Evolutionary conservation across 23 tunicate genomes (phyloP).

Genomic region (Halocynthia roretzi): DNA sequence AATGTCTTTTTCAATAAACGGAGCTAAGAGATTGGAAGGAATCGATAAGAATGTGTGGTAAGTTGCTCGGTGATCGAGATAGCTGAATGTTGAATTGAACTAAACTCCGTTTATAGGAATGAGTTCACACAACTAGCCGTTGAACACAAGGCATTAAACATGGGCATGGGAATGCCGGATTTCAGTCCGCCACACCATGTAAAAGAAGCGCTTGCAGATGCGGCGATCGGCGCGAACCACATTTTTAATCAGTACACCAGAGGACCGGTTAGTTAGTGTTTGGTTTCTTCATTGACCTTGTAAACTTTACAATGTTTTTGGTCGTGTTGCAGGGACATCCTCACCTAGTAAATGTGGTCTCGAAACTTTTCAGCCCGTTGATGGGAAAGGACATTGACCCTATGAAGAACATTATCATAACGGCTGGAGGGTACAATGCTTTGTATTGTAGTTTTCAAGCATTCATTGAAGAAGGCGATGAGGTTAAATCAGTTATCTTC

Average conservation of each 20-base stretch:
- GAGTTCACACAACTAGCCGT: conserved; percentile 78
- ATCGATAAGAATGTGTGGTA: conserved; percentile 12
- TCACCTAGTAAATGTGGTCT: conserved; percentile 40
- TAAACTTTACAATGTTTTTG: neutral
- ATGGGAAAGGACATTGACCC: conserved; percentile 65
- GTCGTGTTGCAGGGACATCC: conserved; percentile 58
- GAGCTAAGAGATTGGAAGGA: conserved; percentile 5
- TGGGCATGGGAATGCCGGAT: conserved; percentile 98
- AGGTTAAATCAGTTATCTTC: conserved; percentile 17
- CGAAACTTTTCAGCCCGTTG: conserved; percentile 68
- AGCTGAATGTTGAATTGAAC: neutral
- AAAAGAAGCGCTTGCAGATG: conserved; percentile 45
- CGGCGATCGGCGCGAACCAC: conserved; percentile 19
- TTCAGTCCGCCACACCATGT: conserved; percentile 80
- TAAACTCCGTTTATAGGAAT: conserved; percentile 30
- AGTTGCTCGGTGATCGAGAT: neutral
- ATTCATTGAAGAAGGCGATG: conserved; percentile 88
- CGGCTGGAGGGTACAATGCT: conserved; percentile 88
- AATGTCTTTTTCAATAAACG: conserved; percentile 9
- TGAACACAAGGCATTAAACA: conserved; percentile 78
- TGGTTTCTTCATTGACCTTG: neutral
- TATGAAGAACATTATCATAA: conserved; percentile 47
- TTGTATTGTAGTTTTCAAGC: conserved; percentile 72
- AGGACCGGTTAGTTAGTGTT: conserved; percentile 56
- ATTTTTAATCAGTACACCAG: conserved; percentile 90